Base-by-base conservation (phyloP, 2,113 vertebrate genomes). In the Ciconia boyciana region DNA sequence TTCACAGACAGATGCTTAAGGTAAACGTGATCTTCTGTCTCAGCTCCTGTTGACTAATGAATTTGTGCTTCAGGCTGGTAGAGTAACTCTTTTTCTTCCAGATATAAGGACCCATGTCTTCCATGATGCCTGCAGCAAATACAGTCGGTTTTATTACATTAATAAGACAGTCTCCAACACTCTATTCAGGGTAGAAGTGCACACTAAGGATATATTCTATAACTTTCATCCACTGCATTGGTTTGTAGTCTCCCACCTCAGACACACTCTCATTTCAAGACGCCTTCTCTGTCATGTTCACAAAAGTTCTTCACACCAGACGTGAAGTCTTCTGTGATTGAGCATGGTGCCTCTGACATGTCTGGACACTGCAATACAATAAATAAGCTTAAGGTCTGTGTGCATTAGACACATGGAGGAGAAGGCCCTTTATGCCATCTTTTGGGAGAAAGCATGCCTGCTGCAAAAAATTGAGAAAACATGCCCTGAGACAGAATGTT, bases 391-490 rank as follows among this genome's bases (percentile, higher is more conserved):
- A 48, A 92, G 26, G 7, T 62, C n/a, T 49, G 7, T 28, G 22
- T 46, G 20, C 4, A 6, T 66, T 54, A 20, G 36, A 13, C 1
- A 2, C 31, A 14, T 11, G 5, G 9, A 7, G 21, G 16, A 6
- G 52, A 92, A 75, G 26, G 22, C 12, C 3, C 16, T 78, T 93
- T 71, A 41, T 39, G 16, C 34, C 19, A 18, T 46, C 24, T 79
- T 89, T 64, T 19, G 6, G 16, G 51, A 68, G 0, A 20, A 90
- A 83, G 54, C 10, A 17, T 10, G 24, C 29, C 29, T 0, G 1
- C 24, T 29, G 32, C 34, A 68, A 62, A 62, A 85, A 74, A 62
- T 11, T 7, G 41, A 66, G n/a, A 74, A 88, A 75, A 75, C 10
- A 17, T 12, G 25, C 11, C 24, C 43, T 49, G 41, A 75, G 49